phyloP scores from a whole-genome alignment of 1,140 invertebrate species.

The Ceratina japonica region DNA sequence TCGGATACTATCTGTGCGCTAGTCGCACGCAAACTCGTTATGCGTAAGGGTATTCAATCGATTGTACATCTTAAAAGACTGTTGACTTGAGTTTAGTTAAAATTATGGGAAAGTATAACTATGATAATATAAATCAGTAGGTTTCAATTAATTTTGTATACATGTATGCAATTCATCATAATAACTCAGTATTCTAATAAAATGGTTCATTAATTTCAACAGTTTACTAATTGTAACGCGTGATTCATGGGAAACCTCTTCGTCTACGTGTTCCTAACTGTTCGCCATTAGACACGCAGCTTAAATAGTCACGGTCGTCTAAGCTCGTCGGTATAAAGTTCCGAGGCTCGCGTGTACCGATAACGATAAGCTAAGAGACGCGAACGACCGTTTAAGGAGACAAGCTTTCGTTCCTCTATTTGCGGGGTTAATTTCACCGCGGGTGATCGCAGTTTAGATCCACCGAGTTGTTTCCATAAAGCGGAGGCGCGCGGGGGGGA shows the following conservation, averaged over 20 bases:
- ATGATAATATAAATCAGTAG: no score
- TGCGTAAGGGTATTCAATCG: background rate
- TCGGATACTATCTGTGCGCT: constrained; percentile 42
- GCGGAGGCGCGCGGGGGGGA: background rate
- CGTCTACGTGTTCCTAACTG: no score
- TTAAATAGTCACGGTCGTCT: constrained; percentile 38
- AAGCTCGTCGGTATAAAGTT: constrained; percentile 3
- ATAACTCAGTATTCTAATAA: no score
- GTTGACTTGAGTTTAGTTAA: no score
- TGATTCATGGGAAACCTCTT: no score
- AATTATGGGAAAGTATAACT: no score
- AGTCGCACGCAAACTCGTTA: constrained; percentile 63
- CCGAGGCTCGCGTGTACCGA: background rate
- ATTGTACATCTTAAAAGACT: no score
- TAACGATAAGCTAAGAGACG: constrained; percentile 1
- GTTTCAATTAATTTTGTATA: no score
- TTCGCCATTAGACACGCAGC: no score
- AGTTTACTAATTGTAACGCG: no score
- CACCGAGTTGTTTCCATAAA: background rate
- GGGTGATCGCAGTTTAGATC: background rate
- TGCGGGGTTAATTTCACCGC: background rate
- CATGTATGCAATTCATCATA: no score
- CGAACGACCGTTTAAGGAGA: background rate
- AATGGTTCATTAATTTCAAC: no score
- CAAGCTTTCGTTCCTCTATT: background rate